A percentile compares a stretch with the other conserved stretches of the same genome.
Conservation (phyloP, 2,888 invertebrate genomes). For the Cosmorhoe ocellata region DNA sequence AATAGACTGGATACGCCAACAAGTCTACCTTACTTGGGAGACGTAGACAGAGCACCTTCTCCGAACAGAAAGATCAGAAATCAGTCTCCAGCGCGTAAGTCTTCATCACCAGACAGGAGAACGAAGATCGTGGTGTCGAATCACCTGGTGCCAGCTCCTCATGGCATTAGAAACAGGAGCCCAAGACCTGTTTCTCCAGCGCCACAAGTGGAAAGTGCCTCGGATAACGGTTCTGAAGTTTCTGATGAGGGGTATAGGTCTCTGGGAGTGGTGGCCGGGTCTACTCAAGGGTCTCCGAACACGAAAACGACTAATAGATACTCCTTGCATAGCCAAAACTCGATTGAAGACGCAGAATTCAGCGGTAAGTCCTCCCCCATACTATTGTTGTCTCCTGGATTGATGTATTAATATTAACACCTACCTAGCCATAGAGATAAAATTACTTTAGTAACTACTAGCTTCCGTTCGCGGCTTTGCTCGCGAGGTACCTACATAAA, state of each 20-base stretch:
- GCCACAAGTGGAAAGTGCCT: conserved; percentile 82
- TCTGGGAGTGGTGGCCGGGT: conserved; percentile 84
- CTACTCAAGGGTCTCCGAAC: conserved; percentile 73
- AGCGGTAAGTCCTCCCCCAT: conserved; percentile 79
- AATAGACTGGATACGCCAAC: conserved; percentile 62
- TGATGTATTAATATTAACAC: too few species aligned
- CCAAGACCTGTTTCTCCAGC: conserved; percentile 82
- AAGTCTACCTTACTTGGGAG: conserved; percentile 70
- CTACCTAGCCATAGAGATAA: too few species aligned
- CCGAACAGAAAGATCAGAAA: conserved; percentile 63
- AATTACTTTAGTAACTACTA: too few species aligned
- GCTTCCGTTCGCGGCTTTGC: too few species aligned
- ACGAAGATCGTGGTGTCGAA: conserved; percentile 64
- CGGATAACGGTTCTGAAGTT: conserved; percentile 92
- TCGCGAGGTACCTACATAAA: too few species aligned
- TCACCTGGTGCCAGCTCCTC: conserved; percentile 78
- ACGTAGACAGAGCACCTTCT: conserved; percentile 63
- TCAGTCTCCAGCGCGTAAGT: conserved; percentile 66
- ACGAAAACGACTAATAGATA: conserved; percentile 84
- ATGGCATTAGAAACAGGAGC: conserved; percentile 67
- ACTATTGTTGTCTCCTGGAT: background rate
- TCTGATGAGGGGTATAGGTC: conserved; percentile 94
- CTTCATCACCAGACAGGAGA: conserved; percentile 70
- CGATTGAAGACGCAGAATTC: conserved; percentile 87
- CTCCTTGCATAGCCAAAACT: conserved; percentile 87